Percentiles rank a stretch among this genome's conserved stretches.
phyloP scores from a whole-genome alignment of 2,888 invertebrate species.

The Lysandra bellargus region DNA sequence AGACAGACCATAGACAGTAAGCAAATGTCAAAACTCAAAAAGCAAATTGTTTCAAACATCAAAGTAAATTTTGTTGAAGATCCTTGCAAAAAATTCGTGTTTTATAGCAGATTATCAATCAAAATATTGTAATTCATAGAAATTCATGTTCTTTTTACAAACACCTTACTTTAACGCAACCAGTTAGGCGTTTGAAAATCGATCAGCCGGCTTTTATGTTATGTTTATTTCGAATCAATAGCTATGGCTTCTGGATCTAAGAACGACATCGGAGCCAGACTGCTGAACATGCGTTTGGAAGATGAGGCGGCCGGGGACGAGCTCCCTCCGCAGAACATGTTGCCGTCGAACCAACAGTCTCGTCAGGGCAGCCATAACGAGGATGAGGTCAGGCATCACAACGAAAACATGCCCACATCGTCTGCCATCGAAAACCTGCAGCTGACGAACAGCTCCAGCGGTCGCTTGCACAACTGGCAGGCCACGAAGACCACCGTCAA shows the following conservation, averaged over 20 bases:
- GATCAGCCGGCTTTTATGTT: constrained; percentile 35
- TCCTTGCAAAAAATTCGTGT: not conserved
- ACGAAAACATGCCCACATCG: constrained; percentile 58
- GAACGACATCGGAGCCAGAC: constrained; percentile 68
- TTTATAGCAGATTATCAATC: not conserved
- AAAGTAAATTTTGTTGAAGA: constrained; percentile 21
- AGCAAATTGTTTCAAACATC: constrained; percentile 21
- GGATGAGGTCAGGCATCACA: constrained; percentile 58
- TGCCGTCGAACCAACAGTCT: constrained; percentile 72
- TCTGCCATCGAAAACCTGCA: constrained; percentile 65
- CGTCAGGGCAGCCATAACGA: constrained; percentile 58
- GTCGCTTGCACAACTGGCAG: constrained; percentile 84
- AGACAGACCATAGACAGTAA: not conserved
- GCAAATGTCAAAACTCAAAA: not conserved
- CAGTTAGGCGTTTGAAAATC: constrained; percentile 10
- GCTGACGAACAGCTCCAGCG: constrained; percentile 68
- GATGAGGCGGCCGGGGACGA: constrained; percentile 63
- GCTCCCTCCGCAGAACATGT: constrained; percentile 75
- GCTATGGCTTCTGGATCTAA: constrained; percentile 71
- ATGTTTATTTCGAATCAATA: constrained; percentile 27
- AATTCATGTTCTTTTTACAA: constrained; percentile 11
- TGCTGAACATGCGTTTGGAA: constrained; percentile 63
- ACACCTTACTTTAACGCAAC: not conserved
- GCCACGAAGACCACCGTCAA: constrained; percentile 87
- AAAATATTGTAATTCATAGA: not conserved